Base-by-base conservation (phyloP, 1,140 invertebrate genomes). In the Pygmarrhopalites habei region DNA sequence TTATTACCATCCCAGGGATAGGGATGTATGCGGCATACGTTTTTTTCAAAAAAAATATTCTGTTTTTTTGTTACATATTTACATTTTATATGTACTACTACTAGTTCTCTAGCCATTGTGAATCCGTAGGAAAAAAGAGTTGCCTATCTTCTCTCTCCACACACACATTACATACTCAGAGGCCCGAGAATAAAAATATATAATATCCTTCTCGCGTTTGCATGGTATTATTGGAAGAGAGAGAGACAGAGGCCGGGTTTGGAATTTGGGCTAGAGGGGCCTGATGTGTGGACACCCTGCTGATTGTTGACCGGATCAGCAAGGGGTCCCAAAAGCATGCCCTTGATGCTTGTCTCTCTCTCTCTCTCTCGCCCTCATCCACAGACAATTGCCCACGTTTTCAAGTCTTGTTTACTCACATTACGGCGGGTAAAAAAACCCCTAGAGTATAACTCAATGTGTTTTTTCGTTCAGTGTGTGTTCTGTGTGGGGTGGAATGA, bases 241-340 rank as follows among this genome's bases (percentile, higher is more conserved):
- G 14, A 4, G 52, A 58, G 56, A 21, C n/a, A n/a, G n/a, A 23
- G 56, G 19, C 29, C 29, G 35, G 17, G 17, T 7, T 10, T 39
- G 35, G 17, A 10, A 39, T 39, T 39, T 39, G 35, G 17, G 35
- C 35, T 7, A 39, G 35, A 17, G 17, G 35, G 35, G 35, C 17
- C 35, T 39, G 35, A 10, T 55, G 14, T 14, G 29, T 23, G 12
- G 52, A 25, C 43, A 7, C 30, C 56, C 56, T 58, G 35, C 56
- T 43, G 56, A 35, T 58, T 43, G 56, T 41, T 58, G 56, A 32
- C 56, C 12, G 29, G 23, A 43, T 39, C 52, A 58, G 39, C 56
- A 58, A 58, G 56, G 56, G 56, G 46, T 30, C 56, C 56, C 7
- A n/a, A n/a, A n/a, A 12, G 5, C 32, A 19, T 23, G 21, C 52